Base-by-base conservation (phyloP, 2,113 vertebrate genomes). In the Tyrannus savana region DNA sequence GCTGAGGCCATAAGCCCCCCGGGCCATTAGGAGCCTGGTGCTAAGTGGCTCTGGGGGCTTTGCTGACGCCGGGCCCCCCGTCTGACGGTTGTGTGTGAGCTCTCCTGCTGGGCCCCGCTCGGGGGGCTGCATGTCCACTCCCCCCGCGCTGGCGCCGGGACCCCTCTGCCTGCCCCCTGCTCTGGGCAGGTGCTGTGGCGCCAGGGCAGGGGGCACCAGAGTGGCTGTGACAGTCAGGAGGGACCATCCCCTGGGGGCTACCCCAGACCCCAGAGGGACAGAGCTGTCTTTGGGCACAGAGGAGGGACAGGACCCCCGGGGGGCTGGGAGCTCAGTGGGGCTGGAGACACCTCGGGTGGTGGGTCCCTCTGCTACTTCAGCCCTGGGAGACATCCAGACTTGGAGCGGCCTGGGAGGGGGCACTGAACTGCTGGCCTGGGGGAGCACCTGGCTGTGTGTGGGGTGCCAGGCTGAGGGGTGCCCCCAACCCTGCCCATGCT, bases 11-110 rank as follows among this genome's bases (percentile, higher is more conserved):
- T 3, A 19, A 80, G 21, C 22, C n/a, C 83, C 84, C 28, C 2
- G 3, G 78, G 81, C 92, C 14, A 7, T 95, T 95, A 72, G 67
- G 87, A 95, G 30, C 87, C 74, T 17, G 71, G 95, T 96, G 95
- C 84, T 95, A 95, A 95, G 84, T 97, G 95, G 87, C 87, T 87
- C 81, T 47, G 92, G 92, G 86, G 92, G 78, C 90, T 90, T 6
- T 0, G 14, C 74, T 21, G 96, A 93, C 93, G 93, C 95, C 96
- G 1, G 87, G 87, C 71, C 41, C 85, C 52, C 55, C 2, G 94
- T 96, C 95, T 96, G 95, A 88, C 84, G 28, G 82, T 71, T 60
- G 62, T 2, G 6, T 94, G 96, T 8, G 90, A 97, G 92, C 66
- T 87, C 90, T 84, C 87, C 90, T 15, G 82, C 88, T 77, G 94